phyloP scores from a whole-genome alignment of 1,140 invertebrate genomes.

The Papilio machaon region DNA sequence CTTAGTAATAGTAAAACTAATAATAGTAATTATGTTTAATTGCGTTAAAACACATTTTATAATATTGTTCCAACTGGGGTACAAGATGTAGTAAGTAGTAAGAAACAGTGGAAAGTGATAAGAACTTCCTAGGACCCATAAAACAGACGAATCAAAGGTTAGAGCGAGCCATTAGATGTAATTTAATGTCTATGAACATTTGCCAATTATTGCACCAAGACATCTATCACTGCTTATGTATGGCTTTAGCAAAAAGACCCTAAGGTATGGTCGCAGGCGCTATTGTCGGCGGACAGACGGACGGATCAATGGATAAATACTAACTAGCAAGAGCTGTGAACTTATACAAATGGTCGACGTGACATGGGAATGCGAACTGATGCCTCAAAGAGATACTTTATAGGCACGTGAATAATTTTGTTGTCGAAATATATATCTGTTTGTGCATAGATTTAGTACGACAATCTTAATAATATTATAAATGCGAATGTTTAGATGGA shows the following conservation, averaged over 20 bases:
- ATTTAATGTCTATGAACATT: conserved; percentile 29
- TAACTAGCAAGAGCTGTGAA: conserved; percentile 70
- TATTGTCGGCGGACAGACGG: conserved; percentile 60
- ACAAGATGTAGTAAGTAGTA: not conserved
- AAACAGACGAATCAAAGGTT: conserved; percentile 11
- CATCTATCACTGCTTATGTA: conserved; percentile 56
- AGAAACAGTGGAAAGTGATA: not conserved
- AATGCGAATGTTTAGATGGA: too few relatives aligned
- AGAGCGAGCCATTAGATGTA: not conserved
- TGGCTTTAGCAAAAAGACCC: conserved; percentile 36
- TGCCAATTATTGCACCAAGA: conserved; percentile 58
- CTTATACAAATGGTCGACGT: conserved; percentile 61
- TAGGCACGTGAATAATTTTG: conserved; percentile 43
- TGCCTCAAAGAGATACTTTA: conserved; percentile 42
- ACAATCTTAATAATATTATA: too few relatives aligned
- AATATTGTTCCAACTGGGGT: too few relatives aligned
- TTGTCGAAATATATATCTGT: conserved; percentile 21
- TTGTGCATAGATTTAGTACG: not conserved
- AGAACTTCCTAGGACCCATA: not conserved
- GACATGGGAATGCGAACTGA: conserved; percentile 49
- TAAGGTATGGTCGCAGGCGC: conserved; percentile 45
- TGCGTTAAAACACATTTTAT: too few relatives aligned
- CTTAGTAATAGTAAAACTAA: too few relatives aligned
- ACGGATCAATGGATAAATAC: conserved; percentile 65
- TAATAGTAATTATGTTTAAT: too few relatives aligned